These are phyloP conservation scores for Caenorhabditis sp. DNA, from an alignment of 2,888 invertebrate genomes.

Conservation along the genomic window DNA sequence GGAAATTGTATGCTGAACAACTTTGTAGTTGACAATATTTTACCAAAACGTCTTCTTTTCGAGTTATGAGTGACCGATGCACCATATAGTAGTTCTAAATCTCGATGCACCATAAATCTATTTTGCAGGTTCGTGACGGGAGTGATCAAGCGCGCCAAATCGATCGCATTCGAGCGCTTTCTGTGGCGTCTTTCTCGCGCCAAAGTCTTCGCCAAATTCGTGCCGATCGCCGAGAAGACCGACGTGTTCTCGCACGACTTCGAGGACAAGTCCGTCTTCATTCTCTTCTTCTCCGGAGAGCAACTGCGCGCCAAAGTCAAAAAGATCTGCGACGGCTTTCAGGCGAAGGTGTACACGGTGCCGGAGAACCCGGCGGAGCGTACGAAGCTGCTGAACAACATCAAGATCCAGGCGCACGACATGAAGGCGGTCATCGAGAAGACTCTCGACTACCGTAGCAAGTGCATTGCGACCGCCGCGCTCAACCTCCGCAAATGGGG, in stretches of 20 bases:
- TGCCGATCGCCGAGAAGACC: slow-evolving; percentile 63
- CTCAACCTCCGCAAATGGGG: slow-evolving; percentile 98
- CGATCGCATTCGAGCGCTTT: slow-evolving; percentile 96
- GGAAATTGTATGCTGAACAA: too few species aligned
- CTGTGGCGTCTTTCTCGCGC: slow-evolving; percentile 97
- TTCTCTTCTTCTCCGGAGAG: slow-evolving; percentile 88
- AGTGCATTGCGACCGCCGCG: slow-evolving; percentile 95
- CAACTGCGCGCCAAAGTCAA: slow-evolving; percentile 94
- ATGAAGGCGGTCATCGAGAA: slow-evolving; percentile 93
- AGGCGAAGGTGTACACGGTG: slow-evolving; percentile 92
- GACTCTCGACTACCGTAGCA: slow-evolving; percentile 96
- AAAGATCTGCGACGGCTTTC: slow-evolving; percentile 98
- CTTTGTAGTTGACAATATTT: too few species aligned
- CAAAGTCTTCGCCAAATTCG: slow-evolving; percentile 83
- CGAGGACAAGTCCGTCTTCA: slow-evolving; percentile 95
- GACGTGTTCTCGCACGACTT: slow-evolving; percentile 81
- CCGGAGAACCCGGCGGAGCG: slow-evolving; percentile 96
- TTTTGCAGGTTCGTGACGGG: slow-evolving; percentile 93
- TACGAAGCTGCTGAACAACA: slow-evolving; percentile 96
- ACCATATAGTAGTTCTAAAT: too few species aligned
- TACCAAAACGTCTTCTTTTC: too few species aligned
- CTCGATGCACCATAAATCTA: not conserved
- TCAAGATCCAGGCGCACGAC: slow-evolving; percentile 91
- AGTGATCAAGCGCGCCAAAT: slow-evolving; percentile 91
- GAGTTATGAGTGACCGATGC: too few species aligned